Conservation (phyloP, 2,113 vertebrate species). For the Symphodus melops region DNA sequence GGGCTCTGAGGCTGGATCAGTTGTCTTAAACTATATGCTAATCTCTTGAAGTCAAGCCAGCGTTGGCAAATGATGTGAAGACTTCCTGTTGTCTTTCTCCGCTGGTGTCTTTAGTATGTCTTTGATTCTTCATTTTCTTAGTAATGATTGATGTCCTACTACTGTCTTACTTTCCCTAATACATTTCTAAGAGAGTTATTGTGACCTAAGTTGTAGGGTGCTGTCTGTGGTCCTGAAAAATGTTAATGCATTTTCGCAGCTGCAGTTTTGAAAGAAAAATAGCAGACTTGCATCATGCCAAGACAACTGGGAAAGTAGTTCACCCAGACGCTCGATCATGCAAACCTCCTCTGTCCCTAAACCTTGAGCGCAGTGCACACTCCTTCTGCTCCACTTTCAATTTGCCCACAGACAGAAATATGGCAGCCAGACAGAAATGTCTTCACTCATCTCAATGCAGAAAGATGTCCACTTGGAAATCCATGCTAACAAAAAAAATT, state of each 20-base stretch:
- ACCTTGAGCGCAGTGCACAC: slow-evolving; percentile 38
- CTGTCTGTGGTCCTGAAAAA: slow-evolving; percentile 32
- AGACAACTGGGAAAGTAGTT: slow-evolving; percentile 26
- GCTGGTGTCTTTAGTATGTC: too few species aligned
- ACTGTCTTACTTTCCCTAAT: too few species aligned
- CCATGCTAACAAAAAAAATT: neutral
- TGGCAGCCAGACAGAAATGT: slow-evolving; percentile 44
- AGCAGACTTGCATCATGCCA: neutral
- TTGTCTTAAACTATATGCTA: too few species aligned
- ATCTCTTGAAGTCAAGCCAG: too few species aligned
- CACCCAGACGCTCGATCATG: slow-evolving; percentile 22
- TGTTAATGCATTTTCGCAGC: neutral
- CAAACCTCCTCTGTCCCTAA: slow-evolving; percentile 13
- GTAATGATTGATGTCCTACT: too few species aligned
- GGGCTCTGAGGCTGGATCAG: too few species aligned
- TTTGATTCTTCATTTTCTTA: too few species aligned
- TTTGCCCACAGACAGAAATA: slow-evolving; percentile 19
- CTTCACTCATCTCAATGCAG: slow-evolving; percentile 8
- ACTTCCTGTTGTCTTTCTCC: too few species aligned
- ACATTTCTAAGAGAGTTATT: neutral
- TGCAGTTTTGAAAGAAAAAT: neutral
- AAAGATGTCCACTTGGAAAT: slow-evolving; percentile 6
- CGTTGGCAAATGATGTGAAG: too few species aligned
- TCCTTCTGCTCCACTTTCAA: slow-evolving; percentile 35
- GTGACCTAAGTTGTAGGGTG: neutral